Base-by-base conservation (phyloP, 2,888 invertebrate species). In the Drosophila limbata region DNA sequence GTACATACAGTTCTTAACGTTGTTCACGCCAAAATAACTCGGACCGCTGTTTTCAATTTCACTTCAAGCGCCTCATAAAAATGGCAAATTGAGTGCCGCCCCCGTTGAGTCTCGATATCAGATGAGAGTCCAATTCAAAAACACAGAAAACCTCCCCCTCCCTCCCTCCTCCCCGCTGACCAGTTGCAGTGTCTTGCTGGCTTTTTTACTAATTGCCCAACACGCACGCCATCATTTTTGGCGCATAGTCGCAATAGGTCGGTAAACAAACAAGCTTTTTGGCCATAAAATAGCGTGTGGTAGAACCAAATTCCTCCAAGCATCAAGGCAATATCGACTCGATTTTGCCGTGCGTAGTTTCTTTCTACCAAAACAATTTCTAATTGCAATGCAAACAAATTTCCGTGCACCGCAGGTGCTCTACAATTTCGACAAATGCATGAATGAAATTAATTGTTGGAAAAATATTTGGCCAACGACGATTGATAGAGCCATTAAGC, bases 1-100 rank as follows among this genome's bases (percentile, higher is more conserved):
- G 28, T 28, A n/a, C n/a, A n/a, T n/a, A n/a, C n/a, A 69, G 67
- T 51, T 73, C 44, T 70, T 64, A 25, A 62, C 48, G 67, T 57
- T 78, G 33, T 72, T 65, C 47, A 77, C 63, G 73, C 78, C 59
- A 55, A 77, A 75, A 44, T 47, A 25, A 51, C 48, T 39, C 13
- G 63, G 28, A 31, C 10, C 61, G 74, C 47, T 82, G 82, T 69
- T 87, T 81, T 86, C 75, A 81, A 86, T 86, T 74, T 75, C 68
- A 68, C 66, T 84, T 79, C 68, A 71, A 77, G 81, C 86, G 83
- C 77, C 89, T 82, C 85, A 88, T 89, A 86, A 86, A 86, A 89
- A 88, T 89, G 80, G 88, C 83, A 80, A 86, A 88, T 88, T 86
- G 78, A 89, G 89, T 88, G 85, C 82, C 66, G 89, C 83, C 81